Evolutionary conservation across 1,140 invertebrate genomes (phyloP), one percentile per base, ranked within the genome.

Genomic region (Theocolax elegans): DNA sequence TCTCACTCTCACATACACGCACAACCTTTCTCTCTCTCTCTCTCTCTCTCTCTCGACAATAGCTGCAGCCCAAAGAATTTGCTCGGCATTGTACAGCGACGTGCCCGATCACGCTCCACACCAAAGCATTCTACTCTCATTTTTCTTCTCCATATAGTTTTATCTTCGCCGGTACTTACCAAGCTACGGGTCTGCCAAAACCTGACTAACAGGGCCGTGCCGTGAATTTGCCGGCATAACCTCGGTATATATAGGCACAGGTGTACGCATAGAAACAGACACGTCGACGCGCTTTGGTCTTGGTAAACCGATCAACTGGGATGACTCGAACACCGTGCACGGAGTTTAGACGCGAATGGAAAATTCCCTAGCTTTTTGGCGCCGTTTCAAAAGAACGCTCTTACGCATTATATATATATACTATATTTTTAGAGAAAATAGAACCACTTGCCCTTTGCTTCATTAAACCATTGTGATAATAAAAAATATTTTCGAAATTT

Each of bases 21-120:
- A n/a, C n/a, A n/a, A n/a, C n/a, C n/a, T n/a, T n/a, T n/a, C n/a
- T n/a, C n/a, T n/a, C n/a, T n/a, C n/a, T n/a, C n/a, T n/a, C n/a
- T n/a, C n/a, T n/a, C n/a, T n/a, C n/a, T n/a, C n/a, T n/a, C 65
- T 72, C 56, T 59, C 65, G 71, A 74, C 74, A 75, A 75, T 73
- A 72, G 69, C 74, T 48, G n/a, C n/a, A n/a, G 64, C 76, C 70
- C 74, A 74, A 75, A 72, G 76, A 84, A 83, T 83, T 83, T 80
- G 79, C 77, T 79, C 77, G 74, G 79, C 76, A 84, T 84, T 83
- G 81, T 84, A 78, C 82, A 76, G 77, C 72, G 73, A 81, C 78
- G 75, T 77, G 76, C 78, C 74, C 75, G 77, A 83, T 83, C 81
- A 79, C 74, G 71, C 76, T 72, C 72, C 75, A 51, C 67, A 53